These are phyloP conservation scores for Acanthacorydalis orientalis DNA, from an alignment of 2,888 invertebrate genomes.

Conservation along the genomic window DNA sequence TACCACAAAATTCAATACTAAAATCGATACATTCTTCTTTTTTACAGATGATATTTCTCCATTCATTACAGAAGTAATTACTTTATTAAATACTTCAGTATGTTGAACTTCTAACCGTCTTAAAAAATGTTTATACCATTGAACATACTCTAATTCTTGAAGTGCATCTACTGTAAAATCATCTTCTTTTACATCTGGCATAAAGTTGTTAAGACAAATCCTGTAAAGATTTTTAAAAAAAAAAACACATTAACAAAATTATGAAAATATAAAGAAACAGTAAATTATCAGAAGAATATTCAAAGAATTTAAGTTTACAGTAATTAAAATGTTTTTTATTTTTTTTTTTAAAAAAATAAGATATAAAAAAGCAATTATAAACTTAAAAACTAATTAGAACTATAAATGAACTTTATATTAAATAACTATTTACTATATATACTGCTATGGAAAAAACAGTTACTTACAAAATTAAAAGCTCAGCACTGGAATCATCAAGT, in stretches of 20 bases:
- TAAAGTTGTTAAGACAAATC: background rate
- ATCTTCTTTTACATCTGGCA: slow-evolving; percentile 13
- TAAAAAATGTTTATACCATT: slow-evolving; percentile 39
- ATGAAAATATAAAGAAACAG: slow-evolving; percentile 41
- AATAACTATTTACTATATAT: too few relatives aligned
- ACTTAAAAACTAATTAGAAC: too few relatives aligned
- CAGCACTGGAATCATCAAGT: slow-evolving; percentile 35
- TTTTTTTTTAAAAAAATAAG: too few relatives aligned
- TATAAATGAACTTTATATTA: too few relatives aligned
- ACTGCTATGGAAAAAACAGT: too few relatives aligned
- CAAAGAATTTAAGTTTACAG: too few relatives aligned
- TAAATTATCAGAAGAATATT: slow-evolving; percentile 18
- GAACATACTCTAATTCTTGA: slow-evolving; percentile 6
- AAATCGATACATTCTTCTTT: slow-evolving; percentile 9
- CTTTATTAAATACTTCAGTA: slow-evolving; percentile 51
- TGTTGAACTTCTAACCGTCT: slow-evolving; percentile 50
- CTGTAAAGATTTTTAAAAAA: slow-evolving; percentile 33
- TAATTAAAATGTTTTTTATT: too few relatives aligned
- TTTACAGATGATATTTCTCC: slow-evolving; percentile 12
- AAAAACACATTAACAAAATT: slow-evolving; percentile 33
- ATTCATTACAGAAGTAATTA: slow-evolving; percentile 40
- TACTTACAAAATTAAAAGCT: slow-evolving; percentile 38
- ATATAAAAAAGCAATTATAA: too few relatives aligned
- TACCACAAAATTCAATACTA: slow-evolving; percentile 5
- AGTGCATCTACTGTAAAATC: background rate